Base-by-base conservation (phyloP, 2,113 vertebrate species). In the Grammomys surdaster region DNA sequence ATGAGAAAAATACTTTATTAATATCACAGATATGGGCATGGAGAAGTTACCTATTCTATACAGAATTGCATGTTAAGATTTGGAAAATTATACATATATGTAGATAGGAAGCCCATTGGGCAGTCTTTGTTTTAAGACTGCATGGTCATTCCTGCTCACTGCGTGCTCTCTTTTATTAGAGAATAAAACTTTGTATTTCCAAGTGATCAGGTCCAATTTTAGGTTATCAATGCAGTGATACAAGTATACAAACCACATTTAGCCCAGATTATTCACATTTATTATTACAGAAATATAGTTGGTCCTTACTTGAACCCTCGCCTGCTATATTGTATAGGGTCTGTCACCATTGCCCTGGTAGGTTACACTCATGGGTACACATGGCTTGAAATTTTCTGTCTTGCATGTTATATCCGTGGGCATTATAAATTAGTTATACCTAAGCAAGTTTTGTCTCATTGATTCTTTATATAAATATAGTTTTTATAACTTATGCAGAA, bases 401-500 rank as follows among this genome's bases (percentile, higher is more conserved):
- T 96, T 46, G 28, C 0, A 0, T 51, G 28, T n/a, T 4, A 56
- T 93, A 10, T 67, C 22, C 10, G n/a, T 33, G 70, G 2, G 63
- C 26, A 89, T 80, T 91, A 1, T 6, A 75, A 58, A 69, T 26
- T 63, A 84, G 6, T 31, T 40, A 51, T 33, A 69, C 67, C 12
- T 33, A 69, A 33, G 31, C 11, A 33, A 69, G 11, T 92, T 67
- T 19, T 78, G 8, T 31, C 4, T 46, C 7, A 60, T 84, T 63
- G 33, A 36, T 26, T 77, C 2, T 92, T 5, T 76, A 56, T 76
- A 89, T 36, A 87, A 89, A 88, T 2, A 91, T 40, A 81, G 48
- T 89, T 89, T 94, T 91, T 75, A 31, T 4, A 31, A 80, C 14
- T 75, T 96, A 78, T 60, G 33, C 51, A 65, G 5, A 87, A 65